A percentile compares a stretch with the other conserved stretches of the same genome.
Evolutionary conservation across 2,113 vertebrate species (phyloP).

Genomic region (Tetrao urogallus): DNA sequence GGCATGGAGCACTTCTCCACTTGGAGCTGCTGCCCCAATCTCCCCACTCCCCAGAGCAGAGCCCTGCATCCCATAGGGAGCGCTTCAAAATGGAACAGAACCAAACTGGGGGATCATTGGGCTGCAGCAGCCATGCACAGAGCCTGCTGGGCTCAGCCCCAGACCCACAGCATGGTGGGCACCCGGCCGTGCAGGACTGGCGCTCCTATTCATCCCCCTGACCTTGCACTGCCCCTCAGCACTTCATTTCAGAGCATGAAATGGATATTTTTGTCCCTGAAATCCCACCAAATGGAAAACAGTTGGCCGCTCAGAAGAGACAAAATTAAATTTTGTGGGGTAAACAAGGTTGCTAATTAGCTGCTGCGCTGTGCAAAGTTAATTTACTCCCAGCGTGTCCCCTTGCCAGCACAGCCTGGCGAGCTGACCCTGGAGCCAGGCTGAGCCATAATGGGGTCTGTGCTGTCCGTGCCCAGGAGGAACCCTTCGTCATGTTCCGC

Average conservation of each 20-base stretch:
- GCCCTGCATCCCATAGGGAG: not conserved
- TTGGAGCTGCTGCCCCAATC: no score
- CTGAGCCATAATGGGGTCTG: not conserved
- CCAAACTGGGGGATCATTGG: rapidly evolving
- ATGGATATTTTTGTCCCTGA: conserved; percentile 51
- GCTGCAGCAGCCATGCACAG: not conserved
- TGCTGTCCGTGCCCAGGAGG: conserved; percentile 82
- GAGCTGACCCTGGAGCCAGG: not conserved
- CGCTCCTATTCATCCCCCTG: not conserved
- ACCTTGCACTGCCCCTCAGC: not conserved
- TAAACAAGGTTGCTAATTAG: conserved; percentile 69
- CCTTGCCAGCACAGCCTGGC: not conserved
- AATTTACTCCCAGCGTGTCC: conserved; percentile 39
- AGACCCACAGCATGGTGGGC: not conserved
- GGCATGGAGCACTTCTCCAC: no score
- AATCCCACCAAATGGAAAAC: conserved; percentile 55
- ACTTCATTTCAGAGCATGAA: conserved; percentile 34
- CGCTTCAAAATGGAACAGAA: not conserved
- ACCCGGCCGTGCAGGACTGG: rapidly evolving
- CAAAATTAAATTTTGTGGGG: conserved; percentile 66
- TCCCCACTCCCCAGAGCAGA: not conserved
- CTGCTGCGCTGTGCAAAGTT: conserved; percentile 39
- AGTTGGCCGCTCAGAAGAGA: conserved; percentile 65
- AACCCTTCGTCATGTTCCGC: conserved; percentile 98
- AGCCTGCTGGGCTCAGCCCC: not conserved